Base-by-base conservation (phyloP, 2,113 vertebrate genomes). In the Tonatia bakeri region DNA sequence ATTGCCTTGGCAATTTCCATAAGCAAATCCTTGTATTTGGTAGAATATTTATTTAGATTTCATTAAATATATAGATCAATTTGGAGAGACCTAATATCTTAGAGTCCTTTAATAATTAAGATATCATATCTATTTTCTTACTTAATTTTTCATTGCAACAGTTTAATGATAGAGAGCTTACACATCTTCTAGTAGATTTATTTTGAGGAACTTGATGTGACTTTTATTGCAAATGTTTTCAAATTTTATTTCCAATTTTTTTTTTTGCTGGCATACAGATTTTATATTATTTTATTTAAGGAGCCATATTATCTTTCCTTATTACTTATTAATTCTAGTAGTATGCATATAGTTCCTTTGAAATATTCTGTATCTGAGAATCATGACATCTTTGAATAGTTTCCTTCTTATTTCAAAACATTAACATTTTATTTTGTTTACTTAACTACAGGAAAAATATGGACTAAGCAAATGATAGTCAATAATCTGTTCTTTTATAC, bases 351-450 rank as follows among this genome's bases (percentile, higher is more conserved):
- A 19, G 15, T 52, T 56, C 36, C 33, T 82, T 94, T 64, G 1
- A 20, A 83, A 87, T 84, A 38, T 87, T 83, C 38, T 96, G 45
- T 9, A 64, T 82, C 31, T 64, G 59, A 88, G 3, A 87, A 56
- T 59, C 24, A 69, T 47, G 50, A 54, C 3, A 64, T 65, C 10
- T 7, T 82, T 70, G 4, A 70, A 45, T 89, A 43, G 2, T 64
- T 87, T 73, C 22, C 20, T 65, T 90, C 12, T 85, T 72, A 20
- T 26, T 69, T 76, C 8, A 11, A 64, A 83, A 24, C 4, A 52
- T 94, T 94, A 59, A 93, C 38, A 87, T 77, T 96, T 91, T 20
- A 59, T 40, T 87, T 65, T 16, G 77, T 76, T 89, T 36, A 56
- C 15, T 70, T 77, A 17, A 17, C 36, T 94, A 38, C 7, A 73